A percentile compares a stretch with the other conserved stretches of the same genome.
phyloP scores from a whole-genome alignment of 2,113 vertebrate genomes.

The Chascanopsetta lugubris region DNA sequence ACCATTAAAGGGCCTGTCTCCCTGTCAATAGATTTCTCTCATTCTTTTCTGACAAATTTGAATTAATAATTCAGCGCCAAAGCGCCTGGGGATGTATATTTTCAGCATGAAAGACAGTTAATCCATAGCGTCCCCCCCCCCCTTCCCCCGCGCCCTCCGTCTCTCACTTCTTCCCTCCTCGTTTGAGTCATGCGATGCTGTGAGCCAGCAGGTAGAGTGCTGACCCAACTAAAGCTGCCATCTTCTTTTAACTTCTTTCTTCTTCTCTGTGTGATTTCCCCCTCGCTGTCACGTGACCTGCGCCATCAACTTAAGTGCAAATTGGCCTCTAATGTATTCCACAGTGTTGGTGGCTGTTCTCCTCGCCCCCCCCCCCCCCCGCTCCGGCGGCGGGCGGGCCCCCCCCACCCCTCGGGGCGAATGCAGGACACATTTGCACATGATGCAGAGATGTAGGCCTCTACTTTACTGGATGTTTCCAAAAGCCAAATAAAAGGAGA shows the following conservation, averaged over 20 bases:
- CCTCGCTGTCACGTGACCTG: slow-evolving; percentile 39
- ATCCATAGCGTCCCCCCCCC: slow-evolving; percentile 80
- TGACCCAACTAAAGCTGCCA: slow-evolving; percentile 65
- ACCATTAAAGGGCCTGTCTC: slow-evolving; percentile 82
- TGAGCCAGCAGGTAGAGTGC: slow-evolving; percentile 55
- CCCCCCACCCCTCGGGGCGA: slow-evolving; percentile 40
- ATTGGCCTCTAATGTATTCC: slow-evolving; percentile 63
- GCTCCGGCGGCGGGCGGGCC: too few relatives aligned
- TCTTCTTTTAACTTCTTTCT: slow-evolving; percentile 47
- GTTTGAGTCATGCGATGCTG: slow-evolving; percentile 52
- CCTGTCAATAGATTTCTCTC: slow-evolving; percentile 82
- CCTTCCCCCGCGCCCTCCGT: neutral
- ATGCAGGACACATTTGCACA: slow-evolving; percentile 68
- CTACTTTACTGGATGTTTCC: slow-evolving; percentile 26
- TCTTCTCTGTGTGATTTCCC: slow-evolving; percentile 32
- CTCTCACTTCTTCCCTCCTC: slow-evolving; percentile 13
- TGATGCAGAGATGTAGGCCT: slow-evolving; percentile 34
- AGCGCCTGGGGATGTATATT: slow-evolving; percentile 84
- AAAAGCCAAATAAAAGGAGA: slow-evolving; percentile 27
- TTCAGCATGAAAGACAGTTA: slow-evolving; percentile 87
- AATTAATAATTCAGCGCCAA: slow-evolving; percentile 88
- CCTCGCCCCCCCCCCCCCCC: slow-evolving; percentile 20
- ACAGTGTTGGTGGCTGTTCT: slow-evolving; percentile 28
- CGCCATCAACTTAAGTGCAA: slow-evolving; percentile 51
- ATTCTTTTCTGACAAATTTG: slow-evolving; percentile 85